Evolutionary conservation across 2,113 vertebrate genomes (phyloP).

Genomic region (Gambusia holbrooki): DNA sequence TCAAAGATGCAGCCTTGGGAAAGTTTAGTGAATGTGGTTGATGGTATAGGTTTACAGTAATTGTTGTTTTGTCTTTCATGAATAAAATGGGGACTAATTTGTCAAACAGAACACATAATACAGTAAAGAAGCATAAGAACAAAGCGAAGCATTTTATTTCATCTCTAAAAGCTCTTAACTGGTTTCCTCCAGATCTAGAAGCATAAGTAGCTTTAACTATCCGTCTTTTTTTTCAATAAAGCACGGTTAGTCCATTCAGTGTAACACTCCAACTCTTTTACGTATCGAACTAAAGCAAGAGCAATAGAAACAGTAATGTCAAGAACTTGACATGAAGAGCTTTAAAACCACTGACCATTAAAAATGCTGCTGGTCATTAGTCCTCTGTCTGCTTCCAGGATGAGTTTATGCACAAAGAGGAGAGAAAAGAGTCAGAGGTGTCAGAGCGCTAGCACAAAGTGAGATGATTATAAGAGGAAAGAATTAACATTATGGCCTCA

Average conservation of each 20-base stretch:
- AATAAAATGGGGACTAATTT: neutral
- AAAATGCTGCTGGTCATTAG: slow-evolving; percentile 22
- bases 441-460: slow-evolving; percentile 20
- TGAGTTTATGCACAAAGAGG: neutral
- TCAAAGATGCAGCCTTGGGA: neutral
- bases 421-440: slow-evolving; percentile 5
- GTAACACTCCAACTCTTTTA: slow-evolving; percentile 14
- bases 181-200: slow-evolving; percentile 20
- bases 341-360: slow-evolving; percentile 22
- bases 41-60: neutral
- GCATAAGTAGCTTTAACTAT: slow-evolving; percentile 41
- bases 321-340: slow-evolving; percentile 21
- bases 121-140: neutral
- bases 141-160: neutral
- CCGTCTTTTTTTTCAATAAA: slow-evolving; percentile 57
- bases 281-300: slow-evolving; percentile 12
- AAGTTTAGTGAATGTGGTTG: neutral
- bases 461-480: slow-evolving; percentile 44
- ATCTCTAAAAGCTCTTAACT: slow-evolving; percentile 3
- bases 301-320: slow-evolving; percentile 30
- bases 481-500: slow-evolving; percentile 10
- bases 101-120: neutral
- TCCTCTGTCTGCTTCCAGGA: slow-evolving; percentile 10
- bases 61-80: neutral
- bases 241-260: slow-evolving; percentile 46